Evolutionary conservation across 2,113 vertebrate species (phyloP).

Genomic region (Pao palembangensis): DNA sequence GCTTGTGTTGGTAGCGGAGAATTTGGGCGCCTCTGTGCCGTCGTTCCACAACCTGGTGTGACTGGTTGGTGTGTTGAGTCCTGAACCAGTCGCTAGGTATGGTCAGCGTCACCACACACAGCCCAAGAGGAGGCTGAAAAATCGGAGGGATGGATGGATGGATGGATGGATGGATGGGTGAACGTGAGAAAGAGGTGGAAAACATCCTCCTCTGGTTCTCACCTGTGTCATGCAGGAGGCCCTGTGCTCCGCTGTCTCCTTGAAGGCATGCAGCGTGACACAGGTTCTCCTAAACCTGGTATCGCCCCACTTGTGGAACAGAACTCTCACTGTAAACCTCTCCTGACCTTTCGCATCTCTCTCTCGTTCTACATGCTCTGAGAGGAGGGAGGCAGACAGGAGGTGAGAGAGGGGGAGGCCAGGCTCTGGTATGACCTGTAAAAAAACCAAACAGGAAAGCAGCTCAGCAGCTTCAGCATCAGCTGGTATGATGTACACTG

Average conservation of each 20-base stretch:
- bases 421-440: slow-evolving; percentile 59
- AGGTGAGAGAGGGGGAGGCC: slow-evolving; percentile 36
- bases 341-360: slow-evolving; percentile 28
- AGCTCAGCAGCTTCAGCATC: background rate
- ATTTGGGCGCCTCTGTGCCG: slow-evolving; percentile 7
- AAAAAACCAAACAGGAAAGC: background rate
- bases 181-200: background rate
- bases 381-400: slow-evolving; percentile 64
- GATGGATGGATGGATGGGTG: background rate
- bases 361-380: slow-evolving; percentile 55
- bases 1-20: slow-evolving; percentile 24
- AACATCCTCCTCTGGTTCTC: background rate
- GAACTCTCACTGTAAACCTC: slow-evolving; percentile 47
- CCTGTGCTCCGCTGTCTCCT: slow-evolving; percentile 68
- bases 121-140: slow-evolving; percentile 63
- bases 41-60: slow-evolving; percentile 19
- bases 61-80: slow-evolving; percentile 9
- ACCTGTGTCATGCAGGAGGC: slow-evolving; percentile 69
- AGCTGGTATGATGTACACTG: background rate
- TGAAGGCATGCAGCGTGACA: slow-evolving; percentile 71
- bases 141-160: background rate
- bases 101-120: slow-evolving; percentile 63
- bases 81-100: slow-evolving; percentile 64
- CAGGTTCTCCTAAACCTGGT: slow-evolving; percentile 47
- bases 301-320: slow-evolving; percentile 64